A percentile compares a stretch with the other conserved stretches of the same genome.
phyloP scores from a whole-genome alignment of 2,797 vertebrate genomes.

The Vespertilio murinus region DNA sequence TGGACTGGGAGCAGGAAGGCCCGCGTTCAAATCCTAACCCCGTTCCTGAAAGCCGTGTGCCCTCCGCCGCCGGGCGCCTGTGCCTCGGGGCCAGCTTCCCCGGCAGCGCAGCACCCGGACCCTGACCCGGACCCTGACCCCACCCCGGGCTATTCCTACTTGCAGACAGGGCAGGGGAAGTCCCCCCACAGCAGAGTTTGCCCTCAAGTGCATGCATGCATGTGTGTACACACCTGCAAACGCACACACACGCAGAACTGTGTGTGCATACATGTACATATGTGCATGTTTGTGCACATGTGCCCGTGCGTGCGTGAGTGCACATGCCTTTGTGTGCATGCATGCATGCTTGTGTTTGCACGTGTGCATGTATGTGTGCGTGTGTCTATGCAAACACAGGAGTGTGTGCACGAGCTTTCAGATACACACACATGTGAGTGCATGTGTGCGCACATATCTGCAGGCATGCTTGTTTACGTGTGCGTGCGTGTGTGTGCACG shows the following conservation, averaged over 20 bases:
- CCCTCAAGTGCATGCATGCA: neutral
- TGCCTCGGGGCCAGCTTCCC: neutral
- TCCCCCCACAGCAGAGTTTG: rapidly evolving
- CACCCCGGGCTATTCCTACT: rapidly evolving
- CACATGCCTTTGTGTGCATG: too few relatives aligned
- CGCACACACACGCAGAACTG: too few relatives aligned
- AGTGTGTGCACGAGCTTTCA: neutral
- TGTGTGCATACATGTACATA: too few relatives aligned
- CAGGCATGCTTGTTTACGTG: neutral
- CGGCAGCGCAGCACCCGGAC: rapidly evolving
- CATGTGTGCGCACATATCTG: rapidly evolving
- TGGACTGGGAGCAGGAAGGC: neutral
- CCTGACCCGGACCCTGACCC: too few relatives aligned
- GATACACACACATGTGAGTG: neutral
- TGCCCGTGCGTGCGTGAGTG: rapidly evolving
- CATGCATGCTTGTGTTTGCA: rapidly evolving
- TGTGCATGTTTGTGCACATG: rapidly evolving
- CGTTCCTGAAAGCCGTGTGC: neutral
- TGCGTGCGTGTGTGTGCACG: rapidly evolving
- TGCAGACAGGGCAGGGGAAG: too few relatives aligned
- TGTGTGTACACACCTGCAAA: neutral
- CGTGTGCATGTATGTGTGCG: rapidly evolving
- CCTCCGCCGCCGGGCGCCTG: neutral
- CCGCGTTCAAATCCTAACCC: neutral
- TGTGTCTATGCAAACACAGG: neutral